Conservation (phyloP, 2,888 invertebrate genomes). For the Drosophila recens region DNA sequence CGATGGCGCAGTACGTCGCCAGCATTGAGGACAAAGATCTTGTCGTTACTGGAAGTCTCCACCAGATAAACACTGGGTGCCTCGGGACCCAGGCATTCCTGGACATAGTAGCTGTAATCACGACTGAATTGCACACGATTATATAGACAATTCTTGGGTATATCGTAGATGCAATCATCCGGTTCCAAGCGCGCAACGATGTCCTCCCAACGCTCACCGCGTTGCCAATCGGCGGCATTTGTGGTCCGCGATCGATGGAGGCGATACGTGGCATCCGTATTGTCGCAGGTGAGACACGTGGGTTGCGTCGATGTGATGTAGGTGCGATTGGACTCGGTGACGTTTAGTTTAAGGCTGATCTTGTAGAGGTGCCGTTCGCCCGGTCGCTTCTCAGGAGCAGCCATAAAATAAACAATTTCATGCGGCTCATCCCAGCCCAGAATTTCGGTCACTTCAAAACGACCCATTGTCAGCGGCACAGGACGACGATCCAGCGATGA, state of each 20-base stretch:
- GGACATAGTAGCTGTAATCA: slow-evolving; percentile 88
- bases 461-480: slow-evolving; percentile 89
- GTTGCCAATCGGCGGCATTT: slow-evolving; percentile 56
- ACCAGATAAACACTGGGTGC: slow-evolving; percentile 89
- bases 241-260: slow-evolving; percentile 67
- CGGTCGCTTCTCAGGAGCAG: slow-evolving; percentile 91
- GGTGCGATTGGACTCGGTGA: slow-evolving; percentile 84
- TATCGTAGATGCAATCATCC: slow-evolving; percentile 79
- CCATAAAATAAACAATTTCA: slow-evolving; percentile 92
- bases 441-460: slow-evolving; percentile 90
- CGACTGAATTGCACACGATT: slow-evolving; percentile 89
- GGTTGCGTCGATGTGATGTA: slow-evolving; percentile 85
- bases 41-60: slow-evolving; percentile 87
- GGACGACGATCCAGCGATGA: slow-evolving; percentile 84
- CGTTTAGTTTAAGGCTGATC: slow-evolving; percentile 86
- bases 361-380: slow-evolving; percentile 93
- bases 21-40: slow-evolving; percentile 89
- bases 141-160: slow-evolving; percentile 88
- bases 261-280: slow-evolving; percentile 82
- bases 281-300: slow-evolving; percentile 85
- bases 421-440: slow-evolving; percentile 92
- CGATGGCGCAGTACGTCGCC: slow-evolving; percentile 88
- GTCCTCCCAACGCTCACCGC: slow-evolving; percentile 68
- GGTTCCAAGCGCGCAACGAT: slow-evolving; percentile 63
- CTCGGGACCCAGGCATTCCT: slow-evolving; percentile 93